Base-by-base conservation (phyloP, 2,888 invertebrate species). In the Netelia virgata region DNA sequence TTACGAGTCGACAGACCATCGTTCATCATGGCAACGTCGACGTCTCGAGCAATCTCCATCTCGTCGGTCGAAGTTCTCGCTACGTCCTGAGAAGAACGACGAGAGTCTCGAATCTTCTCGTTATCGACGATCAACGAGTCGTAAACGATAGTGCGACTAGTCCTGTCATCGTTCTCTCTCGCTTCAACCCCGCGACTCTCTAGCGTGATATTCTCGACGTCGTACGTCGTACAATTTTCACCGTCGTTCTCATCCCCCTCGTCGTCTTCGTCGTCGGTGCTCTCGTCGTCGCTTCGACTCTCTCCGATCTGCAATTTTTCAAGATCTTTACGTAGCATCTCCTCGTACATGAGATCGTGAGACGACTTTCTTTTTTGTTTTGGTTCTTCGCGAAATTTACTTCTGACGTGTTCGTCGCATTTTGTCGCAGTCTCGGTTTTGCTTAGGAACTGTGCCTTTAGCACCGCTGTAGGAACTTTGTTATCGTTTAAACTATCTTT, bases 291-390 rank as follows among this genome's bases (percentile, higher is more conserved):
- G 8, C 47, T 63, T 61, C 55, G 68, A 11, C 53, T 70, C 9
- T 55, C 41, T 1, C 50, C 20, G 2, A 74, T 43, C 9, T 59
- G 18, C 14, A 86, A 74, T 16, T 69, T 82, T 10, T 61, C 75
- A 0, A 87, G 73, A 57, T 87, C 79, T 1, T 85, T 85, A 16
- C 89, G 73, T 53, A 90, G 75, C 86, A 90, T 89, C 66, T 90
- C 89, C 68, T 92, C 92, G 87, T 90, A 90, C 87, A 89, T 88
- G 76, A 91, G 86, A 88, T 92, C 91, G 64, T 90, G 89, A 6
- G 90, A 89, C 1, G 91, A 92, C 74, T 90, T 91, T n/a, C 89
- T 86, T 43, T 88, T 87, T 5, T 87, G 87, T 0, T 87, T 87
- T 0, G 89, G 78, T 43, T 86, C 84, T 3, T 91, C 90, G 10